Conservation (phyloP, 2,888 invertebrate genomes). For the Sialis fuliginosa region DNA sequence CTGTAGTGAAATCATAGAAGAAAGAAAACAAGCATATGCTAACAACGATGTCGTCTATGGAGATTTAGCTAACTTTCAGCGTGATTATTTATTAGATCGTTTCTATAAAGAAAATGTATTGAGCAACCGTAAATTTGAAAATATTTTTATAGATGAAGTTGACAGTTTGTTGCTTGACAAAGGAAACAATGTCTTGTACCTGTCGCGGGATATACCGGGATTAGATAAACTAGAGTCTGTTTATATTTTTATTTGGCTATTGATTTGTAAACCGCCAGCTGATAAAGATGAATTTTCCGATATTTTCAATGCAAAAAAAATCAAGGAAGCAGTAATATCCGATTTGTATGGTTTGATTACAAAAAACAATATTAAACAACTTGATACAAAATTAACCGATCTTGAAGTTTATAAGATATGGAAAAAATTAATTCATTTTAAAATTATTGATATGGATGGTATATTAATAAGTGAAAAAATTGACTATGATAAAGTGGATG, state of each 20-base stretch:
- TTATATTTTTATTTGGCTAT: slow-evolving; percentile 18
- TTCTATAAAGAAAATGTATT: slow-evolving; percentile 18
- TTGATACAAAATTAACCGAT: slow-evolving; percentile 7
- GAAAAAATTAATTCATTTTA: slow-evolving; percentile 8
- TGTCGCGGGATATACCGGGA: slow-evolving; percentile 19
- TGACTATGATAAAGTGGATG: slow-evolving; percentile 4
- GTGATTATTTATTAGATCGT: slow-evolving; percentile 17
- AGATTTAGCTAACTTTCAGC: slow-evolving; percentile 17
- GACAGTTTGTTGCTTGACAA: slow-evolving; percentile 25
- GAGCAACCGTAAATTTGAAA: slow-evolving; percentile 14
- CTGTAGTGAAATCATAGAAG: slow-evolving; percentile 11
- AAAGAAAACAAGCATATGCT: slow-evolving; percentile 13
- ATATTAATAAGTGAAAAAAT: slow-evolving; percentile 6
- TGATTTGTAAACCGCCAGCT: slow-evolving; percentile 9
- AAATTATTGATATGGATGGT: neutral
- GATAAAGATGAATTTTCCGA: slow-evolving; percentile 7
- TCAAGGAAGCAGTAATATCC: slow-evolving; percentile 10
- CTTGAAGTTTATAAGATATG: slow-evolving; percentile 5
- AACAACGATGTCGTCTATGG: slow-evolving; percentile 18
- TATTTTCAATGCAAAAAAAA: slow-evolving; percentile 1
- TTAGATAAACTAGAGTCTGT: slow-evolving; percentile 20
- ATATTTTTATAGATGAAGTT: slow-evolving; percentile 24
- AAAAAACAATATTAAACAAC: slow-evolving; percentile 10
- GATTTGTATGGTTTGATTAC: slow-evolving; percentile 11
- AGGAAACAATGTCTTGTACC: slow-evolving; percentile 20